These are phyloP conservation scores for Diadophis punctatus DNA, from an alignment of 2,113 vertebrate genomes.

Conservation along the genomic window DNA sequence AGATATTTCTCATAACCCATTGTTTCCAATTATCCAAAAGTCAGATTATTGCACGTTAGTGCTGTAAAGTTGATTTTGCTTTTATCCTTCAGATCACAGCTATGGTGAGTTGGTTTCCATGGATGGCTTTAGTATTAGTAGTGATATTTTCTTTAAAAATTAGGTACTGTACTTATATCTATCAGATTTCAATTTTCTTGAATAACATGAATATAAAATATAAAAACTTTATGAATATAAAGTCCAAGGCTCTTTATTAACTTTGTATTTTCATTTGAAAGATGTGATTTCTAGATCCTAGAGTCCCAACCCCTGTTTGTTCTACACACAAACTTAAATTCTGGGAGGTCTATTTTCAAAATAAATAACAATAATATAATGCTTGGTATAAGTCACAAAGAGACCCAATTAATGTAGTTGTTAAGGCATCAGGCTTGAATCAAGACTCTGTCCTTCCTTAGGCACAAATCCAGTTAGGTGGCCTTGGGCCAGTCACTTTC, in stretches of 20 bases:
- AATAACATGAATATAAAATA: background rate
- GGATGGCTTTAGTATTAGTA: background rate
- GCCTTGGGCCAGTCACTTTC: background rate
- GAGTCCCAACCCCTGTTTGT: background rate
- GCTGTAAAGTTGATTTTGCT: background rate
- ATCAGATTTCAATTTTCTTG: background rate
- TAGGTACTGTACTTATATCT: background rate
- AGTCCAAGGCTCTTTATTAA: background rate
- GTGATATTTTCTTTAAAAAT: background rate
- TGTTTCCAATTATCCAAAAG: background rate
- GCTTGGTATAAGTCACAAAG: background rate
- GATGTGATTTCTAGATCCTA: background rate
- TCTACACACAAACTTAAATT: background rate
- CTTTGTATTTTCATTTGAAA: background rate
- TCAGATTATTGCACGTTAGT: background rate
- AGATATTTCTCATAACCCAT: background rate
- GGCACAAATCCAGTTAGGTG: background rate
- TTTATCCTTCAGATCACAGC: background rate
- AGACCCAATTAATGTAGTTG: background rate
- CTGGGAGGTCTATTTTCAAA: background rate
- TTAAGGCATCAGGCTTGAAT: background rate
- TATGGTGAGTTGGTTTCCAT: background rate
- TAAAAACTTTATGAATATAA: background rate
- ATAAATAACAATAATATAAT: background rate
- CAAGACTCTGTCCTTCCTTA: background rate